Percentiles rank a stretch among this genome's conserved stretches.
Evolutionary conservation across 2,888 invertebrate species (phyloP).

Genomic region (Tetragonula carbonaria): DNA sequence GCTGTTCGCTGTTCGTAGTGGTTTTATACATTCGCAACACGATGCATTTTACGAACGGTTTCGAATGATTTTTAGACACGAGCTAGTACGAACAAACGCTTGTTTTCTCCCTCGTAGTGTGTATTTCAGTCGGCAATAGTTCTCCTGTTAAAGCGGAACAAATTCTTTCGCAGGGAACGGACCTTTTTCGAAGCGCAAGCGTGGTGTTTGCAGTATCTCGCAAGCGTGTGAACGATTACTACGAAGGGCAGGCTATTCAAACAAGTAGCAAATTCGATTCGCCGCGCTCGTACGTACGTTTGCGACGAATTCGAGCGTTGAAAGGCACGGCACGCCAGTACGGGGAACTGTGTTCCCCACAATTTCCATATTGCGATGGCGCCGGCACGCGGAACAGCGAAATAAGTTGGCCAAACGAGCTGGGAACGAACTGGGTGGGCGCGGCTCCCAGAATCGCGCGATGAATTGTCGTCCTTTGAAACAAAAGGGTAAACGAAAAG

Average conservation of each 20-base stretch:
- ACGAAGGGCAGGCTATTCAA: neutral
- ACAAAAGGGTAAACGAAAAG: neutral
- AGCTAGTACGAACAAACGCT: neutral
- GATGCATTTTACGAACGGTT: neutral
- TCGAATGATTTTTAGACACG: neutral
- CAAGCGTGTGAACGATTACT: conserved; percentile 1
- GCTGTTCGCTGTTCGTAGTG: neutral
- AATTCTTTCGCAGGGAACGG: neutral
- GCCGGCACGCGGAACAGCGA: neutral
- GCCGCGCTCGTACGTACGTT: neutral
- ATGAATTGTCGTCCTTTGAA: conserved; percentile 14
- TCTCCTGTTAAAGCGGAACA: neutral
- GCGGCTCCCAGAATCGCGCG: neutral
- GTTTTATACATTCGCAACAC: neutral
- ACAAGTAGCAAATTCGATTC: neutral
- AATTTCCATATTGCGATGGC: neutral
- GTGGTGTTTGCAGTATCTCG: neutral
- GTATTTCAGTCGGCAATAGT: no score
- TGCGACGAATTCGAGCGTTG: conserved; percentile 6
- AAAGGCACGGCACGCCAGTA: neutral
- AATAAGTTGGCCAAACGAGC: neutral
- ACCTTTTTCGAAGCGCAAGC: neutral
- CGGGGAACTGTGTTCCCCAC: neutral
- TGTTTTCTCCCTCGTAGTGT: neutral
- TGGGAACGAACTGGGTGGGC: conserved; percentile 3